Base-by-base conservation (phyloP, 2,888 invertebrate species). In the Tiliacea citrago region DNA sequence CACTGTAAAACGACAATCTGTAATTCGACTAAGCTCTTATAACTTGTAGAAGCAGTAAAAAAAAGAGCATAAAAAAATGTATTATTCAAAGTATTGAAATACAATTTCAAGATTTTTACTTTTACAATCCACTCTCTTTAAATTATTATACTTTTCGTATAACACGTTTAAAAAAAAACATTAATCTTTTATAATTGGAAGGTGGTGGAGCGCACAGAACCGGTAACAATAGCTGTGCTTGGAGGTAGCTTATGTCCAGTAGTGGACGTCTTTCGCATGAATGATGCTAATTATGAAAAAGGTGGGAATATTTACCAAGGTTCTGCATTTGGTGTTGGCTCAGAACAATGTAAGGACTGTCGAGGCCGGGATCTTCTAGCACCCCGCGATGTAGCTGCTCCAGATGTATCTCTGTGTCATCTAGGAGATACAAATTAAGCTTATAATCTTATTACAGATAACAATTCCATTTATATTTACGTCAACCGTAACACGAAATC, bases 311-410 rank as follows among this genome's bases (percentile, higher is more conserved):
- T 77, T 92, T 88, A 96, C 96, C 96, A 60, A 95, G 90, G 69
- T 96, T 96, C 88, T 96, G 96, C 96, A 96, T 95, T 91, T 96
- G 96, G 88, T 96, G 96, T 86, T 96, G 96, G 77, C 96, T 96
- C 18, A 96, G 91, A 1, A 96, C 96, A 53, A 96, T 93, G 84
- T 96, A 96, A 0, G 94, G 93, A 72, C 94, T 93, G 35, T 94
- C 94, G 4, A 92, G 84, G 0, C 88, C 91, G 0, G 94, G 93
- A 51, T 94, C 94, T 75, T 94, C 94, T 45, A 96, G 83, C 16
- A 95, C 95, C 0, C 94, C 95, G 47, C 95, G 93, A 73, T 95
- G 95, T 5, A 95, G 87, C 74, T 95, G 94, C 82, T 95, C 95
- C 83, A 96, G 77, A 68, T 95, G 94, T 66, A 91, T 89, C 45